Evolutionary conservation across 2,797 vertebrate genomes (phyloP).

Genomic region (Sternarchorhynchus goeldii): DNA sequence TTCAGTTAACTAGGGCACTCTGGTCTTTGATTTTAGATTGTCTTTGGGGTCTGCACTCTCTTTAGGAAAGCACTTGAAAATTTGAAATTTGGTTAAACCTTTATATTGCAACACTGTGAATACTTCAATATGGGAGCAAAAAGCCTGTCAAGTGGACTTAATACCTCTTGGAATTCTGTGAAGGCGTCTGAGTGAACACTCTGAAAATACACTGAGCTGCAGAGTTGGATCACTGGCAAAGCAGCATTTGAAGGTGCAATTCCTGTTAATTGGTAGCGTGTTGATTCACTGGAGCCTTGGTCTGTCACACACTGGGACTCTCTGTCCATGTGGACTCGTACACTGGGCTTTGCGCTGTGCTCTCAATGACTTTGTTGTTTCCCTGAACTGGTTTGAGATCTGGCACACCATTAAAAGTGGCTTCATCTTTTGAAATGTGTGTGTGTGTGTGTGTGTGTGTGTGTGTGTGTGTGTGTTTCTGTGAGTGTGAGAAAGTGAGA

Average conservation of each 20-base stretch:
- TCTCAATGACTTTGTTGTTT: constrained; percentile 77
- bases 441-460: constrained; percentile 8
- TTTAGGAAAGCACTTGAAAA: constrained; percentile 40
- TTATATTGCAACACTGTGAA: constrained; percentile 47
- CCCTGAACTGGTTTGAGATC: constrained; percentile 49
- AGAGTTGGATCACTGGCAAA: constrained; percentile 70
- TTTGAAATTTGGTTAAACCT: constrained; percentile 45
- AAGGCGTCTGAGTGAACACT: constrained; percentile 71
- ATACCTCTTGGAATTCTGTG: constrained; percentile 73
- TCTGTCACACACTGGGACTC: constrained; percentile 63
- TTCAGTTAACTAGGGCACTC: constrained; percentile 22
- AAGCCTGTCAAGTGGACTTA: constrained; percentile 61
- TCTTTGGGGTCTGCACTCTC: constrained; percentile 23
- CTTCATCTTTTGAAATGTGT: constrained; percentile 50
- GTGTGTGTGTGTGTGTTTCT: constrained; percentile 7
- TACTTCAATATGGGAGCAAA: constrained; percentile 16
- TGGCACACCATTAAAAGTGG: constrained; percentile 53
- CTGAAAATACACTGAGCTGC: constrained; percentile 62
- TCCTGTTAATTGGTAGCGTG: constrained; percentile 76
- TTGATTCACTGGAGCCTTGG: constrained; percentile 69
- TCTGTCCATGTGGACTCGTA: constrained; percentile 68
- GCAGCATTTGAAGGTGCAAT: constrained; percentile 65
- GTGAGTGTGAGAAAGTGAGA: constrained; percentile 13
- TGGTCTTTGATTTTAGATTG: constrained; percentile 5
- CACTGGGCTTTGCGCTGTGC: constrained; percentile 55